Evolutionary conservation across 1,140 invertebrate species (phyloP), one percentile per base, ranked within the genome.

Genomic region (Drosophila triauraria): DNA sequence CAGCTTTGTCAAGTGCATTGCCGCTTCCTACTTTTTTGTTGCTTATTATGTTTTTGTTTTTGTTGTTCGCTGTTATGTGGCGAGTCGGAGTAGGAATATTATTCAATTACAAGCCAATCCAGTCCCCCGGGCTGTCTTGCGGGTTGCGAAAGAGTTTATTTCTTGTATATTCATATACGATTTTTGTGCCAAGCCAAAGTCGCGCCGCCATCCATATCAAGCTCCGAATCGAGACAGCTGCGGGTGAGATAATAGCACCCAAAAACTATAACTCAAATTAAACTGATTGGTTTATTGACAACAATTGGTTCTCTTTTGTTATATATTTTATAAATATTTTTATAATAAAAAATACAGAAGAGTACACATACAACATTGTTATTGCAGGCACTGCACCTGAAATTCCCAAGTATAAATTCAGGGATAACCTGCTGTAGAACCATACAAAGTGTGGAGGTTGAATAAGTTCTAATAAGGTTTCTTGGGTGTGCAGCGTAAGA

Each of bases 71-170:
- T 42, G 70, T 84, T 86, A 70, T 76, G 79, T 77, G 61, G 79
- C 82, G 63, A 82, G 68, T 38, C 79, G 58, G 71, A 77, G 70
- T 87, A 75, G 71, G 72, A 65, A 87, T 86, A 82, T 87, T 82
- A 87, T 87, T 87, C 76, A 87, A 87, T 87, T 87, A 82, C 81
- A 85, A 68, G 70, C 70, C 78, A 86, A 86, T 86, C 78, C 82
- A 86, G 78, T 81, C 72, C 62, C 57, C 58, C 62, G 35, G 77
- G 53, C 75, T 42, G 77, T 61, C 42, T 69, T 44, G 67, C 20
- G 63, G 56, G 44, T 78, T 77, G 75, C 74, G 75, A 77, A 77
- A 77, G 75, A 75, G 71, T 74, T 58, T 30, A 32, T 72, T 71
- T 59, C 44, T 59, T 50, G 40, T 44, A 67, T 46, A 53, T 70